Evolutionary conservation across 2,113 vertebrate genomes (phyloP).

Genomic region (Scartelaos histophorus): DNA sequence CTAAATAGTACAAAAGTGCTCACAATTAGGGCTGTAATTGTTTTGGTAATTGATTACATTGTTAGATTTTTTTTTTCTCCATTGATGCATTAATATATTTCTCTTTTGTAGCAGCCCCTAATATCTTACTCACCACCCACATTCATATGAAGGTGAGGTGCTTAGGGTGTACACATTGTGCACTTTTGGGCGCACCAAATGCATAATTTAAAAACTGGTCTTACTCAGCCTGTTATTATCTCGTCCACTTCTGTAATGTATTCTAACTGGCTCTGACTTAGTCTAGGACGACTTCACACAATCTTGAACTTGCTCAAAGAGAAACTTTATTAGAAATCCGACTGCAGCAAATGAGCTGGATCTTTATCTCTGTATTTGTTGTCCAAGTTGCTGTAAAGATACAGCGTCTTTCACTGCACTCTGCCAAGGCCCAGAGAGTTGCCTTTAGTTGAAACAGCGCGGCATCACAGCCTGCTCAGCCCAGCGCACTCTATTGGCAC

Average conservation of each 20-base stretch:
- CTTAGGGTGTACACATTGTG: background rate
- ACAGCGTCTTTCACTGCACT: constrained; percentile 28
- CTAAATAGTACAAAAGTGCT: background rate
- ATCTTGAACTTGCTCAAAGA: constrained; percentile 35
- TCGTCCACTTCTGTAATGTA: constrained; percentile 42
- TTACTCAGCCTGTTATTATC: constrained; percentile 45
- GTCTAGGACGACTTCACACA: constrained; percentile 42
- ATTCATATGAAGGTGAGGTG: background rate
- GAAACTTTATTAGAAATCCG: constrained; percentile 31
- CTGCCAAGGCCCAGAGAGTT: constrained; percentile 28
- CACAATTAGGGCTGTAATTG: background rate
- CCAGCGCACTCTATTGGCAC: constrained; percentile 31
- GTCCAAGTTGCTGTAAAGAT: constrained; percentile 10
- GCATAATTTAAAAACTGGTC: background rate
- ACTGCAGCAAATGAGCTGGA: constrained; percentile 14
- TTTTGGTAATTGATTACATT: too few relatives aligned
- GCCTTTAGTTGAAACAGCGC: constrained; percentile 39
- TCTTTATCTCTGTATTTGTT: background rate
- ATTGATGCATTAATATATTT: background rate
- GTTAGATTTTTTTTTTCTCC: too few relatives aligned
- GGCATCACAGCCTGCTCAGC: constrained; percentile 41
- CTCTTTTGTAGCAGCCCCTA: background rate
- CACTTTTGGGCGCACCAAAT: background rate
- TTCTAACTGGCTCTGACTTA: constrained; percentile 45
- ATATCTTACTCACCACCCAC: background rate